Conservation (phyloP, 2,888 invertebrate species). For the Andrena hattorfiana region DNA sequence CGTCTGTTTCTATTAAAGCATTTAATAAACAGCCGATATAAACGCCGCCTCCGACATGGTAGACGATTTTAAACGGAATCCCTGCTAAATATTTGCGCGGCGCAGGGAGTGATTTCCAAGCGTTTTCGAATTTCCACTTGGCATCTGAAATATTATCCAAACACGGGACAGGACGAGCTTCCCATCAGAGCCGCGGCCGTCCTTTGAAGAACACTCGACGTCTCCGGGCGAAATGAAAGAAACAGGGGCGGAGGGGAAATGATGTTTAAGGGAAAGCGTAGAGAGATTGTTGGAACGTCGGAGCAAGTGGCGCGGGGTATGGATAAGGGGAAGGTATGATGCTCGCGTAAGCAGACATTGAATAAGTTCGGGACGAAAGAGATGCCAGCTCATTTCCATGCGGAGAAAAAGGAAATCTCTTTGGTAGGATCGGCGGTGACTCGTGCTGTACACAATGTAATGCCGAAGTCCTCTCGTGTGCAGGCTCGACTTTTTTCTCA, state of each 20-base stretch:
- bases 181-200: neutral
- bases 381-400: constrained; percentile 52
- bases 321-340: constrained; percentile 31
- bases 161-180: constrained; percentile 4
- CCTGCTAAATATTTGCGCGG: neutral
- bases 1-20: neutral
- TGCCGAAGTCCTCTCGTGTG: constrained; percentile 45
- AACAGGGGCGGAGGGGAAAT: neutral
- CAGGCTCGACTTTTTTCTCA: constrained; percentile 52
- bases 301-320: neutral
- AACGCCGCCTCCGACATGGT: neutral
- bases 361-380: constrained; percentile 48
- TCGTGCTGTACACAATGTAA: constrained; percentile 45
- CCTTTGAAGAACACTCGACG: constrained; percentile 43
- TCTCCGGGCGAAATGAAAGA: constrained; percentile 32
- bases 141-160: constrained; percentile 19
- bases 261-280: constrained; percentile 33
- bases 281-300: constrained; percentile 31
- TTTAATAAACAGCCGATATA: no score
- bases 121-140: constrained; percentile 12
- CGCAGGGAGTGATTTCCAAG: constrained; percentile 15
- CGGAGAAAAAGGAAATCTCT: constrained; percentile 49
- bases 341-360: constrained; percentile 41
- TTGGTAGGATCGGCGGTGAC: constrained; percentile 37
- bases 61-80: neutral